Conservation (phyloP, 2,113 vertebrate genomes). For the Silurus meridionalis region DNA sequence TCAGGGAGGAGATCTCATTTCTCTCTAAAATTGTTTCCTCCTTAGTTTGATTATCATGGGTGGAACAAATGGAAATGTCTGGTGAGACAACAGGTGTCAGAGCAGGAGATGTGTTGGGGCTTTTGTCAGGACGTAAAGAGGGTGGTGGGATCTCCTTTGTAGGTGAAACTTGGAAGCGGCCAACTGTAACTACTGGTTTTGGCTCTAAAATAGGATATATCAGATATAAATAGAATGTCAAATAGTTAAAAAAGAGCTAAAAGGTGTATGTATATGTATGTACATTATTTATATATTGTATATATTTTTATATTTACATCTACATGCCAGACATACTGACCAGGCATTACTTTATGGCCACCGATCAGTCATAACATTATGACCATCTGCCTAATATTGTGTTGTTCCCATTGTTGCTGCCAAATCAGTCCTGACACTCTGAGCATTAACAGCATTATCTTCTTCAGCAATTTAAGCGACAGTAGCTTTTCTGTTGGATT, state of each 20-base stretch:
- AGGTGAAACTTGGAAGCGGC: slow-evolving; percentile 87
- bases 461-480: no score
- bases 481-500: no score
- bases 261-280: not conserved
- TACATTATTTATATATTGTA: not conserved
- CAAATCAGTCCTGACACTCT: no score
- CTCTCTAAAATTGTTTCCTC: slow-evolving; percentile 52
- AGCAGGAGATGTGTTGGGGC: not conserved
- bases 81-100: slow-evolving; percentile 1
- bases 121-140: not conserved
- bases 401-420: no score
- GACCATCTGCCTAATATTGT: no score
- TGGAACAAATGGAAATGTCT: slow-evolving; percentile 26
- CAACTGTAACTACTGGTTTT: slow-evolving; percentile 79
- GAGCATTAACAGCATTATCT: no score
- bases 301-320: no score
- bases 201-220: slow-evolving; percentile 62
- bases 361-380: no score
- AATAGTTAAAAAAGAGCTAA: not conserved
- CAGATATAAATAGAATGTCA: not conserved
- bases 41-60: slow-evolving; percentile 36
- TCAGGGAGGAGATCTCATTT: not conserved
- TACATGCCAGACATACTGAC: no score
- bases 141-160: slow-evolving; percentile 65
- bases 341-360: no score